Conservation (phyloP, 1,140 invertebrate species). For the Diorhabda elongata region DNA sequence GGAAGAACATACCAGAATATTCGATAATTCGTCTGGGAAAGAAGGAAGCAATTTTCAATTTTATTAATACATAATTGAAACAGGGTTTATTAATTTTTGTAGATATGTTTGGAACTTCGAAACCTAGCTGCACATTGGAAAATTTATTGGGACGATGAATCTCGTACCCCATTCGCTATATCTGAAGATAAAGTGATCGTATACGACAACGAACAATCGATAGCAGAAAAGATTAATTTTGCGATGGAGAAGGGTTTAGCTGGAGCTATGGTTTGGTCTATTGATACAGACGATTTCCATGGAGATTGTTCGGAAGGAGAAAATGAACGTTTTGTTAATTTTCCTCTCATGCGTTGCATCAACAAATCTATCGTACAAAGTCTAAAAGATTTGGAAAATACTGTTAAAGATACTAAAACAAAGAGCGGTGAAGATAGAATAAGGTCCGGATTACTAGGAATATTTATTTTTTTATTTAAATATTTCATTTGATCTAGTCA, state of each 20-base stretch:
- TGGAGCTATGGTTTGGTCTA: slow-evolving; percentile 81
- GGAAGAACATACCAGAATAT: too few relatives aligned
- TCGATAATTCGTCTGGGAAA: too few relatives aligned
- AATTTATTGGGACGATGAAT: slow-evolving; percentile 57
- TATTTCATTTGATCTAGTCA: background rate
- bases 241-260: slow-evolving; percentile 62
- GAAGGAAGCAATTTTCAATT: too few relatives aligned
- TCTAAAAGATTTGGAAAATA: slow-evolving; percentile 53
- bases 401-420: slow-evolving; percentile 26
- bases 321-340: slow-evolving; percentile 46
- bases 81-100: slow-evolving; percentile 25
- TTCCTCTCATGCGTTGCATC: slow-evolving; percentile 58
- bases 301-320: slow-evolving; percentile 59
- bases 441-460: background rate
- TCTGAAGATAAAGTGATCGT: slow-evolving; percentile 56
- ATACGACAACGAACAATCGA: slow-evolving; percentile 61
- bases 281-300: slow-evolving; percentile 73
- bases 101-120: slow-evolving; percentile 61
- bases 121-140: slow-evolving; percentile 52
- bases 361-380: slow-evolving; percentile 56
- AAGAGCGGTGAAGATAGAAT: background rate
- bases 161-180: slow-evolving; percentile 57
- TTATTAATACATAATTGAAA: too few relatives aligned
- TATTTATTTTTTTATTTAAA: background rate
- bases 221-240: slow-evolving; percentile 61